These are phyloP conservation scores for Sphecodes monilicornis DNA, from an alignment of 2,888 invertebrate genomes.

Conservation along the genomic window DNA sequence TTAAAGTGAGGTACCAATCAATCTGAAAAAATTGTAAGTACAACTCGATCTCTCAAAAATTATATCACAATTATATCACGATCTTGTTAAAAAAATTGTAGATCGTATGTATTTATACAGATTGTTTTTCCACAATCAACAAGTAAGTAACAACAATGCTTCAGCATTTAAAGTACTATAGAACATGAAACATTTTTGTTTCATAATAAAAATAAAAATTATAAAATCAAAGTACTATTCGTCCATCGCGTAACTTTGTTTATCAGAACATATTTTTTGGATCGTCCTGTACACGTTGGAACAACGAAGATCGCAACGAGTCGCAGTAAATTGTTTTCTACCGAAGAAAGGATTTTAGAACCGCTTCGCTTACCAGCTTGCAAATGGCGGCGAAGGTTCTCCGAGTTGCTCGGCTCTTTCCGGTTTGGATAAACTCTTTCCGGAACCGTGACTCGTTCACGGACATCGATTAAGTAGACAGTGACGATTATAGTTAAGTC, in stretches of 20 bases:
- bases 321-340: background rate
- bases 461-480: conserved; percentile 76
- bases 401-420: conserved; percentile 30
- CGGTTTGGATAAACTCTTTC: conserved; percentile 30
- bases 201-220: background rate
- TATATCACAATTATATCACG: no score
- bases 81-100: background rate
- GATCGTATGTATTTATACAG: no score
- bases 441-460: conserved; percentile 49
- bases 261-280: background rate
- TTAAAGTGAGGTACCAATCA: no score
- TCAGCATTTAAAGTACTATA: background rate
- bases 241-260: background rate
- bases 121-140: background rate
- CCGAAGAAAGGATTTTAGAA: conserved; percentile 5
- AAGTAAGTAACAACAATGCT: background rate
- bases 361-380: background rate
- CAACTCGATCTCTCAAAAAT: no score
- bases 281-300: background rate
- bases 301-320: background rate
- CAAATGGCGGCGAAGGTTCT: conserved; percentile 21
- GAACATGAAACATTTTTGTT: no score
- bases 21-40: no score
- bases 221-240: background rate
- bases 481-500: conserved; percentile 63